These are phyloP conservation scores for Cheirogaleus major DNA, from an alignment of 2,797 vertebrate genomes.

Conservation along the genomic window DNA sequence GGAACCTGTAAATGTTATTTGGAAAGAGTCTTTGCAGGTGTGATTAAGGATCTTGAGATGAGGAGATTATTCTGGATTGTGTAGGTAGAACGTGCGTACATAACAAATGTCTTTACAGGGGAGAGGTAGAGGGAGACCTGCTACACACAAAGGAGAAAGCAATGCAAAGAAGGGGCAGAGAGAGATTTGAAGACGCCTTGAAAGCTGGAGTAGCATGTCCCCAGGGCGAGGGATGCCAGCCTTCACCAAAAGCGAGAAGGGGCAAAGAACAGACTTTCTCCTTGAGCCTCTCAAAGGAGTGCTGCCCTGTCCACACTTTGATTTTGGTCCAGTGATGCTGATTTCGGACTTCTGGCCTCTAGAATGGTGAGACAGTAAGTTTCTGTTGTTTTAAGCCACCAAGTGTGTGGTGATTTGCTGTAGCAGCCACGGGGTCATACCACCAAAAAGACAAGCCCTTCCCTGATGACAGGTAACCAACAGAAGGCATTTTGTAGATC, in stretches of 20 bases:
- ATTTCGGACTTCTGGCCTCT: neutral
- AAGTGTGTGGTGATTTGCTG: neutral
- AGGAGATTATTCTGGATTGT: neutral
- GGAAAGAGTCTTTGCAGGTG: neutral
- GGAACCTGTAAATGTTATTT: neutral
- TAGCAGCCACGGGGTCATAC: neutral
- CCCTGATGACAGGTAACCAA: too few species aligned
- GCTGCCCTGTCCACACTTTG: neutral
- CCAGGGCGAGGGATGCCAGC: neutral
- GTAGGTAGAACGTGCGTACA: neutral
- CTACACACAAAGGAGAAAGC: neutral
- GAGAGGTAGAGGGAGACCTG: neutral
- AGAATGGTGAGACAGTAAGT: neutral
- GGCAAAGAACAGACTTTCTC: neutral
- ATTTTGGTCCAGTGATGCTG: neutral
- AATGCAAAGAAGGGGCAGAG: neutral
- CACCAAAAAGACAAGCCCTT: neutral
- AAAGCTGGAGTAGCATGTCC: rapidly evolving
- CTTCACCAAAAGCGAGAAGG: neutral
- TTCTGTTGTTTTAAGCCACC: neutral
- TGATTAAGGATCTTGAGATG: neutral
- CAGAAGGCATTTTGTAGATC: neutral
- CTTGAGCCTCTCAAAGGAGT: neutral
- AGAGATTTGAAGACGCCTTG: neutral
- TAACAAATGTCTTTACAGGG: neutral